phyloP scores from a whole-genome alignment of 2,797 vertebrate genomes.

The Squalus acanthias region DNA sequence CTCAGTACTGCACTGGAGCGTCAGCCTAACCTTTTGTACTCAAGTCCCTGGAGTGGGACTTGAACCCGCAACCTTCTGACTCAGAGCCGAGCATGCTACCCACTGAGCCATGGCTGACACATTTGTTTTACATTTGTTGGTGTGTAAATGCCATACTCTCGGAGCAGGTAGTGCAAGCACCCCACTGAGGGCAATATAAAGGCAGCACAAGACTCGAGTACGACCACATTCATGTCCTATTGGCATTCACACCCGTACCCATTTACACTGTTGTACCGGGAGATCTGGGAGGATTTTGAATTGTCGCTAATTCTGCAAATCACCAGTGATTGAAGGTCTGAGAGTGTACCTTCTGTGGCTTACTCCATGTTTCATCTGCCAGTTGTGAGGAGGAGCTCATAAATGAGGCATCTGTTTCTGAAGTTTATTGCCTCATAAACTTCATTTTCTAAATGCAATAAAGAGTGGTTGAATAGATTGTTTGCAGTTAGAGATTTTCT shows the following conservation, averaged over 20 bases:
- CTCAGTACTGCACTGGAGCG: too few species aligned
- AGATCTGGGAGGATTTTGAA: neutral
- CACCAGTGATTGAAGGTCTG: neutral
- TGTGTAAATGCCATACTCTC: neutral
- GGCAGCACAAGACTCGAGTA: neutral
- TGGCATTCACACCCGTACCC: neutral
- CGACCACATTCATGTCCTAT: neutral
- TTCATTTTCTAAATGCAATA: neutral
- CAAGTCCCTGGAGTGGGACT: too few species aligned
- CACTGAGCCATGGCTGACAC: too few species aligned
- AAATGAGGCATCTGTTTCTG: neutral
- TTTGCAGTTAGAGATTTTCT: neutral
- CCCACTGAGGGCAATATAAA: neutral
- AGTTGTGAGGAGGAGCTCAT: neutral
- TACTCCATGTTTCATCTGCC: neutral
- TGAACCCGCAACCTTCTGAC: too few species aligned
- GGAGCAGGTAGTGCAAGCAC: neutral
- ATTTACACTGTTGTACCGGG: neutral
- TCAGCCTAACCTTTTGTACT: too few species aligned
- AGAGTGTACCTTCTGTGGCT: neutral
- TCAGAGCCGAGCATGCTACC: too few species aligned
- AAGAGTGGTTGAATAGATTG: neutral
- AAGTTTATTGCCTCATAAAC: neutral
- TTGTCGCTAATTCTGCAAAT: neutral
- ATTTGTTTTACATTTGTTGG: neutral